Evolutionary conservation across 2,113 vertebrate species (phyloP).

Genomic region (Dipodomys spectabilis): DNA sequence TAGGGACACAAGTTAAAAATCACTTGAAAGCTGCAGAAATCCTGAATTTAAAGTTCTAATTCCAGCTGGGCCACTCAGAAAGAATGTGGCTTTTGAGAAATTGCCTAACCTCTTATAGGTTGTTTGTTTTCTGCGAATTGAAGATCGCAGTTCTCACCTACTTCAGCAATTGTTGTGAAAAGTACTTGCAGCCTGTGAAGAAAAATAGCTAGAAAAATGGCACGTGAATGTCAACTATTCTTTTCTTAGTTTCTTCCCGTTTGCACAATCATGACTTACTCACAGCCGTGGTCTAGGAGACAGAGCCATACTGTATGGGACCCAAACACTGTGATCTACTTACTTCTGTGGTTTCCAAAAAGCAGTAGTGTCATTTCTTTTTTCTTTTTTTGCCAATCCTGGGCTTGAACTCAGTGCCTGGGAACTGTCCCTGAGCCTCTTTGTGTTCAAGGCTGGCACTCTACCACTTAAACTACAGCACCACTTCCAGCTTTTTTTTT

Average conservation of each 20-base stretch:
- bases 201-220: background rate
- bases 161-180: background rate
- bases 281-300: background rate
- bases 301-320: background rate
- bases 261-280: rapidly evolving
- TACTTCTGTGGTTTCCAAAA: background rate
- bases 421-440: too few species aligned
- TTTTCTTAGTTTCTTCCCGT: background rate
- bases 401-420: too few species aligned
- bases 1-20: background rate
- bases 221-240: rapidly evolving
- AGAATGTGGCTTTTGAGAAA: background rate
- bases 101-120: background rate
- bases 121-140: background rate
- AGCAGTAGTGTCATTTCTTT: background rate
- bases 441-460: too few species aligned
- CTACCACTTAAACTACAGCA: too few species aligned
- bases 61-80: background rate
- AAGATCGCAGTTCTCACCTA: background rate
- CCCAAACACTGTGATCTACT: background rate
- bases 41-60: background rate
- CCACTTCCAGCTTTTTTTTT: too few species aligned
- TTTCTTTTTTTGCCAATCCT: background rate
- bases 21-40: background rate
- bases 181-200: background rate